phyloP scores from a whole-genome alignment of 2,113 vertebrate genomes.

The Azemiops feae region DNA sequence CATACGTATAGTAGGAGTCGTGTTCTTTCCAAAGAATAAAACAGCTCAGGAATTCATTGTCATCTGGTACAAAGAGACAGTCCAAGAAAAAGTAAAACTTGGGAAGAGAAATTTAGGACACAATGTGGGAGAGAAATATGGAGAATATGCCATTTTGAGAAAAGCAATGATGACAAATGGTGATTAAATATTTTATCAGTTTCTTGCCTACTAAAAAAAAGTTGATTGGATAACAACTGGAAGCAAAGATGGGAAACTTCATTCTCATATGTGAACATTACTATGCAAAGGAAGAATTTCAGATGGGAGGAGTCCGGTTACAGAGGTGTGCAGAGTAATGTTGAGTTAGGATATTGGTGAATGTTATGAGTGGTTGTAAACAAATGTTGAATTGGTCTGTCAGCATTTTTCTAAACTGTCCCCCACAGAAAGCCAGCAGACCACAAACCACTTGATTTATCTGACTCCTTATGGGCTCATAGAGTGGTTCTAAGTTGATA shows the following conservation, averaged over 20 bases:
- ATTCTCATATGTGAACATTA: background rate
- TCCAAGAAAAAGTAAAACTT: conserved; percentile 76
- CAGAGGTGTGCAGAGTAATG: background rate
- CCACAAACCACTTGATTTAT: too few species aligned
- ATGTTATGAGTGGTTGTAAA: background rate
- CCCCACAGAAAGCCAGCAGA: background rate
- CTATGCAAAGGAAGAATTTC: background rate
- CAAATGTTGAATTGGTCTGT: background rate
- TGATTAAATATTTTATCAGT: conserved; percentile 68
- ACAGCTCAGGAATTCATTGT: conserved; percentile 73
- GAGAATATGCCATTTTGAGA: conserved; percentile 64
- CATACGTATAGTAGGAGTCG: conserved; percentile 73
- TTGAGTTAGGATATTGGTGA: background rate
- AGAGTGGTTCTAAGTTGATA: too few species aligned
- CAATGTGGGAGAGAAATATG: conserved; percentile 74
- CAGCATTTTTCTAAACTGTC: background rate
- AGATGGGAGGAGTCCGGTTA: background rate
- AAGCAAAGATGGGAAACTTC: background rate
- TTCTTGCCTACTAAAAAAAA: conserved; percentile 56
- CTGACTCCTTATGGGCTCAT: too few species aligned
- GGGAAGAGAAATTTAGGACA: conserved; percentile 79
- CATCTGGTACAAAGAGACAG: conserved; percentile 76
- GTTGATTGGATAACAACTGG: background rate
- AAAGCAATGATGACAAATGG: conserved; percentile 58
- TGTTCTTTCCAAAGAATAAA: conserved; percentile 72